phyloP scores from a whole-genome alignment of 2,888 invertebrate genomes.

The Carpatolechia fugitivella region DNA sequence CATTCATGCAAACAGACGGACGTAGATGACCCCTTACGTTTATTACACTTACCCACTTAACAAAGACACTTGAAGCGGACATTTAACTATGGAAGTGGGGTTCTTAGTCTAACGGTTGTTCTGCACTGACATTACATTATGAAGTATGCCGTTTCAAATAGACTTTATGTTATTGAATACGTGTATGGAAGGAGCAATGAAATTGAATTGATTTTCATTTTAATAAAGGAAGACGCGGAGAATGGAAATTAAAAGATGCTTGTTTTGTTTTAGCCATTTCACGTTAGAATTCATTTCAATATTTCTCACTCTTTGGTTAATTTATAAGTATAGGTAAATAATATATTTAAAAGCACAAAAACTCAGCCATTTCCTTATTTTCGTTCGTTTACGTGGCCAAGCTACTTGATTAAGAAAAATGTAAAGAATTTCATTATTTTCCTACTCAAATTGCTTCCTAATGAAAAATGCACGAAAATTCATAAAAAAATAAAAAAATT shows the following conservation, averaged over 20 bases:
- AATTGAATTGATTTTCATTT: not conserved
- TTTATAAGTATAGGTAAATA: too few relatives aligned
- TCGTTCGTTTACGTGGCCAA: too few relatives aligned
- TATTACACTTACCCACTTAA: not conserved
- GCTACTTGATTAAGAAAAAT: too few relatives aligned
- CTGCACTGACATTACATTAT: not conserved
- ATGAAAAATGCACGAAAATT: not conserved
- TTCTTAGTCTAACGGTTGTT: not conserved
- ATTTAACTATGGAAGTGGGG: not conserved
- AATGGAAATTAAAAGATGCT: not conserved
- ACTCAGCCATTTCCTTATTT: too few relatives aligned
- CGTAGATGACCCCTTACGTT: not conserved
- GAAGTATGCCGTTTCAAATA: conserved; percentile 6
- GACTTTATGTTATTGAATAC: conserved; percentile 1
- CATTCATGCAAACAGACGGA: conserved; percentile 17
- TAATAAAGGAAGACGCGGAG: too few relatives aligned
- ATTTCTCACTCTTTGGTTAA: too few relatives aligned
- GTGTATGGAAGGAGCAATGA: not conserved
- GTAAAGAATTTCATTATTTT: too few relatives aligned
- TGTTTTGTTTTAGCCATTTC: not conserved
- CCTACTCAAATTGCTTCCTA: not conserved
- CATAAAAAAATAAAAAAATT: too few relatives aligned
- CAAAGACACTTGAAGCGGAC: not conserved
- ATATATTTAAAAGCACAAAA: too few relatives aligned
- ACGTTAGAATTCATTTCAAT: not conserved